Evolutionary conservation across 2,113 vertebrate species (phyloP).

Genomic region (Prunella himalayana): DNA sequence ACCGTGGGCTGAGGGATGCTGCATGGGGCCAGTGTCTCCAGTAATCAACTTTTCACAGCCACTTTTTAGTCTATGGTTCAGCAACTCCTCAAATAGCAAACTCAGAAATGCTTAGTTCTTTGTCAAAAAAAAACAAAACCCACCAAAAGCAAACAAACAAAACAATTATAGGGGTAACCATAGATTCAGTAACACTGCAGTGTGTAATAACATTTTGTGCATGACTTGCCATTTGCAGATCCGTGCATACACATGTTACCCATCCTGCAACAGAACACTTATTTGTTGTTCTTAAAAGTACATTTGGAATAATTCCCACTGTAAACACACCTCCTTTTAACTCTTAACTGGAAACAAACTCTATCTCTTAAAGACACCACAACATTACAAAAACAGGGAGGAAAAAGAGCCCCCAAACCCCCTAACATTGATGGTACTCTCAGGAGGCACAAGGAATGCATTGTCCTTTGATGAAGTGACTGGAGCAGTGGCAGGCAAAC

Average conservation of each 20-base stretch:
- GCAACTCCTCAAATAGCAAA: background rate
- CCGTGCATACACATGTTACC: fast-evolving
- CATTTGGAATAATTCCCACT: background rate
- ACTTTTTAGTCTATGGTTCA: background rate
- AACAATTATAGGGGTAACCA: background rate
- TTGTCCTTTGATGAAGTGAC: background rate
- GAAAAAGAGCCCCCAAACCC: fast-evolving
- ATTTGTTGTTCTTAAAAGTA: background rate
- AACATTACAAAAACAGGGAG: fast-evolving
- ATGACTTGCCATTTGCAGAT: background rate
- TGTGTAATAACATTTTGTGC: background rate
- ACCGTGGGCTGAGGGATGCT: background rate
- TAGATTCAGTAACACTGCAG: background rate
- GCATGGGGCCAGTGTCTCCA: fast-evolving
- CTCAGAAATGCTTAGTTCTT: background rate
- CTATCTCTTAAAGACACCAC: background rate
- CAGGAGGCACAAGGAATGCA: fast-evolving
- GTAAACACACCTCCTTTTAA: background rate
- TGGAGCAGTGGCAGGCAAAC: background rate
- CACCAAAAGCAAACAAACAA: background rate
- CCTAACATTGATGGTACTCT: fast-evolving
- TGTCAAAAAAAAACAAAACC: background rate
- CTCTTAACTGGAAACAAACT: background rate
- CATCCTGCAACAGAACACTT: background rate
- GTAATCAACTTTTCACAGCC: background rate